A percentile compares a stretch with the other conserved stretches of the same genome.
phyloP scores from a whole-genome alignment of 2,113 vertebrate species.

The Saimiri boliviensis region DNA sequence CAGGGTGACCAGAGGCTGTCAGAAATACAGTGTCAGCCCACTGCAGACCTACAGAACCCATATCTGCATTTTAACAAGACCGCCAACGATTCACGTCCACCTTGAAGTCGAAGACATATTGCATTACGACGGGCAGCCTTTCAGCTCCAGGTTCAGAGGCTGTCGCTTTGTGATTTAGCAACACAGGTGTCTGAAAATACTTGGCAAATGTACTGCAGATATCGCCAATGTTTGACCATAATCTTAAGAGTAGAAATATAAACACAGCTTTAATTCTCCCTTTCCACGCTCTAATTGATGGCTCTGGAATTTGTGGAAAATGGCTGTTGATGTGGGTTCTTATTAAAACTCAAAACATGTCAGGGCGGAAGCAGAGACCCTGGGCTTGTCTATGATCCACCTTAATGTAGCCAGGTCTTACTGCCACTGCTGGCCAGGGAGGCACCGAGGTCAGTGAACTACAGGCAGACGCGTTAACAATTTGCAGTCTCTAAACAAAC shows the following conservation, averaged over 20 bases:
- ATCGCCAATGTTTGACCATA: not conserved
- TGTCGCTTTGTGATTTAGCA: not conserved
- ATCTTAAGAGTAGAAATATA: not conserved
- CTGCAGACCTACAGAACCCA: not conserved
- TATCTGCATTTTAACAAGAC: not conserved
- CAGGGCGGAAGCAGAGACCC: not conserved
- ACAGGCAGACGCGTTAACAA: fast-evolving
- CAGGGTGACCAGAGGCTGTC: fast-evolving
- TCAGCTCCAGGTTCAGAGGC: not conserved
- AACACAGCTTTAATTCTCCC: not conserved
- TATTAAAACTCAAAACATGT: not conserved
- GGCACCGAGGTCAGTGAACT: fast-evolving
- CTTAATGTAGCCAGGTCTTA: not conserved
- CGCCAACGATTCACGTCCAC: fast-evolving
- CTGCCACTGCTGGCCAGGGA: not conserved
- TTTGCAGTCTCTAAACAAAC: not conserved
- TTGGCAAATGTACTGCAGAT: not conserved
- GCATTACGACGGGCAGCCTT: not conserved
- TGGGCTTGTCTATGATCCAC: not conserved
- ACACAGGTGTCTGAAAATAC: not conserved
- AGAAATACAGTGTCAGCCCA: fast-evolving
- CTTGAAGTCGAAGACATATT: not conserved
- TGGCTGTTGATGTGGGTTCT: no score
- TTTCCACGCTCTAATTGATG: fast-evolving
- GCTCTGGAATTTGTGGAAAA: not conserved